Conservation (phyloP, 2,797 vertebrate genomes). For the Ceryle rudis region DNA sequence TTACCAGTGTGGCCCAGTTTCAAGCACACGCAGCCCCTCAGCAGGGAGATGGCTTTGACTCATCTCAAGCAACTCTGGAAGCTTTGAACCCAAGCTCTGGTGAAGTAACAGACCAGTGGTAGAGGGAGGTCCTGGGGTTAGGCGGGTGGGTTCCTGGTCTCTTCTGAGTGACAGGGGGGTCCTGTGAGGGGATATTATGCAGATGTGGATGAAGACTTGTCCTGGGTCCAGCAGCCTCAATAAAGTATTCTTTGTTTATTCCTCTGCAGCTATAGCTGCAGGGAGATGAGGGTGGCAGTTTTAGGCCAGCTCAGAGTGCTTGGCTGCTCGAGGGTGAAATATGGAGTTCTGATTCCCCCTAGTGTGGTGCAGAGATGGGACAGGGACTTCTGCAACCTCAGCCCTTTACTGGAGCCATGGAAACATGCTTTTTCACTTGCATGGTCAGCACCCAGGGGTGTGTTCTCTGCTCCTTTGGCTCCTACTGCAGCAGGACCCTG, state of each 20-base stretch:
- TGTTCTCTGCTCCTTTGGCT: rapidly evolving
- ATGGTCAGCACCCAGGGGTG: rapidly evolving
- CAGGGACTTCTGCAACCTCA: rapidly evolving
- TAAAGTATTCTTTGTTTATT: not conserved
- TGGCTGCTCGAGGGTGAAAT: not conserved
- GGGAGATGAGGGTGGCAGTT: rapidly evolving
- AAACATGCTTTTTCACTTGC: rapidly evolving
- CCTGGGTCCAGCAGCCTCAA: not conserved
- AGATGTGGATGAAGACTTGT: not conserved
- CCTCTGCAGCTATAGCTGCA: not conserved
- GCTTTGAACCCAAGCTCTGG: not conserved
- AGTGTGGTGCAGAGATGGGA: not conserved
- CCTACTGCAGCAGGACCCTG: not conserved
- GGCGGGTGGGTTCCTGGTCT: not conserved
- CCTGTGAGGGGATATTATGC: rapidly evolving
- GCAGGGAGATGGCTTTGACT: rapidly evolving
- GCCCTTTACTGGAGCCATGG: rapidly evolving
- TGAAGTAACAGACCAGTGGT: not conserved
- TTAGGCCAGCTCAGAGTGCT: not conserved
- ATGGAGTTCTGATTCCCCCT: constrained; percentile 66
- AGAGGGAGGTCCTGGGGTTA: not conserved
- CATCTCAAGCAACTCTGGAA: not conserved
- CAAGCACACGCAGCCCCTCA: not conserved
- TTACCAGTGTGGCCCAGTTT: rapidly evolving
- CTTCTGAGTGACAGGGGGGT: rapidly evolving